phyloP scores from a whole-genome alignment of 2,888 invertebrate genomes.

The Tortricodes alternella region DNA sequence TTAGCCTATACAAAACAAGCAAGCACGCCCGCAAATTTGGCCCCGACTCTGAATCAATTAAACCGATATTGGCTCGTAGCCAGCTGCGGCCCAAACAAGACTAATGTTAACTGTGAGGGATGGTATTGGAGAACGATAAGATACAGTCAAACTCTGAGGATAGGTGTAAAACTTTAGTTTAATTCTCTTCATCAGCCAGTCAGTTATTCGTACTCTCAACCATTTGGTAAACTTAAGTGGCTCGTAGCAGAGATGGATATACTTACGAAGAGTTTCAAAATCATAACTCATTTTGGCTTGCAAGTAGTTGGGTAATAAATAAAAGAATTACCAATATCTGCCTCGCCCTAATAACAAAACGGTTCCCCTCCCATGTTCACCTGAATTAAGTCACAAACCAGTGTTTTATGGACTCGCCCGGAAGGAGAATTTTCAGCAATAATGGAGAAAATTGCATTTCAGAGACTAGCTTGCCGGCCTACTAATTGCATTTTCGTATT shows the following conservation, averaged over 20 bases:
- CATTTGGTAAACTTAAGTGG: too few relatives aligned
- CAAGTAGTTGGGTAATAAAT: too few relatives aligned
- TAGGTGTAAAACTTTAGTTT: too few relatives aligned
- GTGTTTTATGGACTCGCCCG: too few relatives aligned
- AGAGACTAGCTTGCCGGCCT: constrained; percentile 15
- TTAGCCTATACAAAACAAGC: constrained; percentile 27
- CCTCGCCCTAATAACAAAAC: background rate
- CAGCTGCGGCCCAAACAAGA: constrained; percentile 12
- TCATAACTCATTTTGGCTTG: too few relatives aligned
- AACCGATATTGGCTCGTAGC: constrained; percentile 8
- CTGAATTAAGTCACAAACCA: too few relatives aligned
- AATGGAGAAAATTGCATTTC: constrained; percentile 24
- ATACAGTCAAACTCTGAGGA: too few relatives aligned
- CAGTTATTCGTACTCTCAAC: too few relatives aligned
- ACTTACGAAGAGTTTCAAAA: too few relatives aligned
- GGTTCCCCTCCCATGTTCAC: background rate
- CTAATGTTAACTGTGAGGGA: background rate
- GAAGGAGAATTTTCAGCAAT: constrained; percentile 18
- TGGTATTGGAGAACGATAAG: constrained; percentile 1
- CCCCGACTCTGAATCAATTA: constrained; percentile 22
- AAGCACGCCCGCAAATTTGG: constrained; percentile 26
- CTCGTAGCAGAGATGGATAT: too few relatives aligned
- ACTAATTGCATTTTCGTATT: constrained; percentile 26
- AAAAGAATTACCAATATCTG: too few relatives aligned
- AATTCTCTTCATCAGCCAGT: too few relatives aligned